Evolutionary conservation across 2,113 vertebrate genomes (phyloP).

Genomic region (Dissostichus mawsoni): DNA sequence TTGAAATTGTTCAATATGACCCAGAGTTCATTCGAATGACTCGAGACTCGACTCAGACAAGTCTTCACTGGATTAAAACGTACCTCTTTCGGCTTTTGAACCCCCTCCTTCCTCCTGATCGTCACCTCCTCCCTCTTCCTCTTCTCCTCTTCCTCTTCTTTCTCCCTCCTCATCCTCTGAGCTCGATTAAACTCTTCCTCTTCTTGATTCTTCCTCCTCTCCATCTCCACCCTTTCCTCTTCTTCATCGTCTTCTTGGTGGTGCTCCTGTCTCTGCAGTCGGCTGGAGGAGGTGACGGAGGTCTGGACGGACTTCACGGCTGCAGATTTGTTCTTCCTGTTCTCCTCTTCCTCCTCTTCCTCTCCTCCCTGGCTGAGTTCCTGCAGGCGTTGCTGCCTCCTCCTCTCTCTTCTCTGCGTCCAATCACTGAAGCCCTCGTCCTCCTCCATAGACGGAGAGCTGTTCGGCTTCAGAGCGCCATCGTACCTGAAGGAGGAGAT

Average conservation of each 20-base stretch:
- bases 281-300: background rate
- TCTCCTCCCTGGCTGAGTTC: slow-evolving; percentile 62
- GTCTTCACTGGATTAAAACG: background rate
- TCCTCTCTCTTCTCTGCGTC: slow-evolving; percentile 89
- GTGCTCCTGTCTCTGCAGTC: slow-evolving; percentile 47
- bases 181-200: slow-evolving; percentile 45
- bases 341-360: slow-evolving; percentile 54
- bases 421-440: slow-evolving; percentile 97
- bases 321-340: background rate
- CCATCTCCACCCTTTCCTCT: slow-evolving; percentile 36
- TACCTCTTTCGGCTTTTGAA: slow-evolving; percentile 60
- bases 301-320: slow-evolving; percentile 1
- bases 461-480: slow-evolving; percentile 76
- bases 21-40: background rate
- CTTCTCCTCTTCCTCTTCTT: slow-evolving; percentile 42
- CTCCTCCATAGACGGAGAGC: slow-evolving; percentile 86
- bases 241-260: slow-evolving; percentile 16
- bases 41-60: background rate
- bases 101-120: slow-evolving; percentile 48
- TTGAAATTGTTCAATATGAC: background rate
- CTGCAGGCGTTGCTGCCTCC: slow-evolving; percentile 76
- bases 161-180: slow-evolving; percentile 46
- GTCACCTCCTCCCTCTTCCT: slow-evolving; percentile 47
- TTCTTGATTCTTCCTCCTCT: slow-evolving; percentile 57
- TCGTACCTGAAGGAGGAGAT: slow-evolving; percentile 73